Evolutionary conservation across 2,888 invertebrate species (phyloP), one percentile per base, ranked within the genome.

Genomic region (Ypsolopha sequella): DNA sequence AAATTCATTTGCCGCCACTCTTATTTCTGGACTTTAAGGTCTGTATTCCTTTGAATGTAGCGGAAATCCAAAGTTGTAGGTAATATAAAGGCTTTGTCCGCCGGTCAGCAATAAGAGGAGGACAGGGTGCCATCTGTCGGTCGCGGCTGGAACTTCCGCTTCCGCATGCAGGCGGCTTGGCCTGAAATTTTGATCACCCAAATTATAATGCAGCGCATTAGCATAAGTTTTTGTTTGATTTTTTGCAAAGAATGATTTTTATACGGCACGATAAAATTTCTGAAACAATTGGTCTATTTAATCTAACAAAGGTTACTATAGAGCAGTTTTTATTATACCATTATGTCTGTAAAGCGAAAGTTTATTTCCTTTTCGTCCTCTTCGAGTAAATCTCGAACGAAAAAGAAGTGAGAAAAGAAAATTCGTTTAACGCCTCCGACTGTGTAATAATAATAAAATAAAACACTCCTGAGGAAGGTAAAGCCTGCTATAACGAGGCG

Each of bases 81-180:
- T 47, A 11, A 36, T 13, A 3, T 7, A 10, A 68, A 65, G 76
- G 76, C 78, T 79, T 76, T 80, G 77, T 76, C 66, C 65, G 65
- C 73, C 66, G 80, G 78, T 80, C 77, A 77, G 76, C 75, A 81
- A 81, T 80, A 80, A 82, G 80, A 82, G 80, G 76, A 81, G 24
- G 24, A 24, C 24, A 70, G 66, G 60, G 67, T 72, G 78, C 73
- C 82, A 82, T 80, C 80, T 82, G 82, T 64, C 65, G 73, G 59
- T 58, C 67, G 70, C 66, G 72, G 66, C 70, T 66, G 4, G 24
- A 24, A 67, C 70, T 68, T 71, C 68, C 72, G 73, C 65, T 60
- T 62, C 62, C 65, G 64, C 68, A 73, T 72, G 76, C 80, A 73
- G 75, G 73, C 65, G 66, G 65, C 63, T 6, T 11, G 39, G 6